These are phyloP conservation scores for Thymelicus lineola DNA, from an alignment of 2,888 invertebrate genomes.

Conservation along the genomic window DNA sequence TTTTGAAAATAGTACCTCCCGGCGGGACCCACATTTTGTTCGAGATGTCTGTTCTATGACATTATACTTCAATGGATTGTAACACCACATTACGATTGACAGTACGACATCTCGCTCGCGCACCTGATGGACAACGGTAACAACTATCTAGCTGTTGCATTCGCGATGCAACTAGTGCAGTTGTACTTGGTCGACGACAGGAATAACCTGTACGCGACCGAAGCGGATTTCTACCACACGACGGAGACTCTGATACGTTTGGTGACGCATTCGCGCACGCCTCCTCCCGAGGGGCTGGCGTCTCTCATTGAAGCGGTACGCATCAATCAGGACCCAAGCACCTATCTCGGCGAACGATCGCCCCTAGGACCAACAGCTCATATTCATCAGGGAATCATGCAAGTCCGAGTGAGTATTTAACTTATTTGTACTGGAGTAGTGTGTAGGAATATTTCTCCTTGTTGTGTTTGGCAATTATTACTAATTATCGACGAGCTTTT, in stretches of 20 bases:
- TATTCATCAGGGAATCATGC: slow-evolving; percentile 96
- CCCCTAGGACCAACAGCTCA: slow-evolving; percentile 93
- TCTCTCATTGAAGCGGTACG: slow-evolving; percentile 93
- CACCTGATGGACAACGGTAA: slow-evolving; percentile 95
- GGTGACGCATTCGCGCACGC: slow-evolving; percentile 89
- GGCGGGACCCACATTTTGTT: no score
- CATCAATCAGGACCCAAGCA: slow-evolving; percentile 88
- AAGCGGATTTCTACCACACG: slow-evolving; percentile 94
- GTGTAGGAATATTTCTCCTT: no score
- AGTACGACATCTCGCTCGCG: slow-evolving; percentile 93
- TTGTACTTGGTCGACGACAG: slow-evolving; percentile 94
- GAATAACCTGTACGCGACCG: slow-evolving; percentile 90
- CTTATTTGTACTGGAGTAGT: no score
- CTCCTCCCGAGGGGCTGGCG: slow-evolving; percentile 93
- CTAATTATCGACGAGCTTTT: no score
- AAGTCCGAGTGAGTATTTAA: slow-evolving; percentile 87
- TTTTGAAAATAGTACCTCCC: no score
- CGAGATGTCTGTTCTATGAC: no score
- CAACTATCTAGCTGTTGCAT: slow-evolving; percentile 92
- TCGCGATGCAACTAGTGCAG: slow-evolving; percentile 96
- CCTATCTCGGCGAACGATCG: slow-evolving; percentile 90
- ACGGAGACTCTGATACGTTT: slow-evolving; percentile 93
- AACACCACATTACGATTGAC: slow-evolving; percentile 45
- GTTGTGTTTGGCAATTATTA: no score
- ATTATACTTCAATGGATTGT: no score